Percentiles rank a stretch among this genome's conserved stretches.
Evolutionary conservation across 2,888 invertebrate species (phyloP).

Genomic region (Drosophila rubida): DNA sequence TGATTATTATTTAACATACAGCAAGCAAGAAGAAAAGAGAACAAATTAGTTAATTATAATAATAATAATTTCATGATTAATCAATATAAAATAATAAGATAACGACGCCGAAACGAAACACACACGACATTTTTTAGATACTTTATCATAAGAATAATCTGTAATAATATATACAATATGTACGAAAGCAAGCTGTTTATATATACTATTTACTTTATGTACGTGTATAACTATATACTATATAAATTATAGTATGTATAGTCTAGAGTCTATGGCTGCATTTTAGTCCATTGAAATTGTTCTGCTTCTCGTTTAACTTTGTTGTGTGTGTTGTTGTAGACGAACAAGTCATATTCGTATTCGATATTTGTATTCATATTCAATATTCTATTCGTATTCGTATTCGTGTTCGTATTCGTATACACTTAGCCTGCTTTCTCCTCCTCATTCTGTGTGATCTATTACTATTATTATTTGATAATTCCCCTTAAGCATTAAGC

Average conservation of each 20-base stretch:
- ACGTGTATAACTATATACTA: constrained; percentile 20
- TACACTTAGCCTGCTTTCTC: neutral
- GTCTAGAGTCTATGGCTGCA: constrained; percentile 17
- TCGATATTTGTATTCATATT: neutral
- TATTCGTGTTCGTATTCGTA: neutral
- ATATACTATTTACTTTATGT: constrained; percentile 15
- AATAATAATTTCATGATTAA: constrained; percentile 5
- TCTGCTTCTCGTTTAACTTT: constrained; percentile 16
- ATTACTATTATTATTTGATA: constrained; percentile 2
- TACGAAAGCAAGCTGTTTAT: constrained; percentile 8
- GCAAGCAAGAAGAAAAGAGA: constrained; percentile 4
- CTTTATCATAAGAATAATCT: constrained; percentile 29
- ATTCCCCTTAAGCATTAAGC: constrained; percentile 26
- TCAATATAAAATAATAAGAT: constrained; percentile 1
- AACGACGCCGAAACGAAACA: constrained; percentile 6
- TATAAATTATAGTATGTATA: constrained; percentile 20
- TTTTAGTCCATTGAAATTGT: constrained; percentile 26
- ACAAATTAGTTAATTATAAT: constrained; percentile 6
- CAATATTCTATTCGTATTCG: neutral
- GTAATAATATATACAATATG: constrained; percentile 13
- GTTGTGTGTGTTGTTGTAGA: constrained; percentile 12
- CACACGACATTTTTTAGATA: constrained; percentile 36
- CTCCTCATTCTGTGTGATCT: constrained; percentile 19
- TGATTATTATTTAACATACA: constrained; percentile 26
- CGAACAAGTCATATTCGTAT: neutral